phyloP scores from a whole-genome alignment of 2,113 vertebrate genomes.

The Chaetodon auriga region DNA sequence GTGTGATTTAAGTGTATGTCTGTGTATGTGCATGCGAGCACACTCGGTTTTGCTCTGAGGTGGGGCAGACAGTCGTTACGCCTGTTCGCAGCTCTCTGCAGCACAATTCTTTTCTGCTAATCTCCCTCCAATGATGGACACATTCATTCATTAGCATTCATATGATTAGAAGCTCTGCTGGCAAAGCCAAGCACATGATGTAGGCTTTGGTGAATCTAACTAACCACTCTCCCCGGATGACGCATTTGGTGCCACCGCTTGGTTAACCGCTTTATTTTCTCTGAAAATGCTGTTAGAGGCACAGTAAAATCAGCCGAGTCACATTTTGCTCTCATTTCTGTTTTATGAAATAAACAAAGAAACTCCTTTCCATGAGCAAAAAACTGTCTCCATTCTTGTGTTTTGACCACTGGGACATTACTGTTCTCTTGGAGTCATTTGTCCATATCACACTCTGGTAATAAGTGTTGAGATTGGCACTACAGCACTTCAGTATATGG shows the following conservation, averaged over 20 bases:
- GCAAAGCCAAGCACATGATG: conserved; percentile 34
- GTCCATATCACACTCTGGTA: conserved; percentile 45
- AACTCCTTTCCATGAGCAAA: neutral
- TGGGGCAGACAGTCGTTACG: neutral
- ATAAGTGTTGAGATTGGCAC: conserved; percentile 53
- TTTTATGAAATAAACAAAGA: conserved; percentile 10
- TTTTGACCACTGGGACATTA: conserved; percentile 23
- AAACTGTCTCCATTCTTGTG: neutral
- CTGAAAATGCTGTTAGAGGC: conserved; percentile 1
- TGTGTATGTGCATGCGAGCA: conserved; percentile 4
- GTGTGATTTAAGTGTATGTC: conserved; percentile 56
- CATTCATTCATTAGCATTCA: conserved; percentile 63
- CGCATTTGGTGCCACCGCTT: conserved; percentile 7
- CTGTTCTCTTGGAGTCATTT: conserved; percentile 39
- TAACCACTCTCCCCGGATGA: conserved; percentile 11
- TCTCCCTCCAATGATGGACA: conserved; percentile 58
- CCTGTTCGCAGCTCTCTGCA: conserved; percentile 35
- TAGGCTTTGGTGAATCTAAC: conserved; percentile 30
- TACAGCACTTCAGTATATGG: conserved; percentile 47
- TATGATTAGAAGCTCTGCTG: conserved; percentile 50
- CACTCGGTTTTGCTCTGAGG: conserved; percentile 28
- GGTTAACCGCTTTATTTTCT: conserved; percentile 12
- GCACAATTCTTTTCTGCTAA: conserved; percentile 29
- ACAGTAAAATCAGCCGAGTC: neutral
- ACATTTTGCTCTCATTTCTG: neutral